Base-by-base conservation (phyloP, 2,113 vertebrate genomes). In the Grammomys surdaster region DNA sequence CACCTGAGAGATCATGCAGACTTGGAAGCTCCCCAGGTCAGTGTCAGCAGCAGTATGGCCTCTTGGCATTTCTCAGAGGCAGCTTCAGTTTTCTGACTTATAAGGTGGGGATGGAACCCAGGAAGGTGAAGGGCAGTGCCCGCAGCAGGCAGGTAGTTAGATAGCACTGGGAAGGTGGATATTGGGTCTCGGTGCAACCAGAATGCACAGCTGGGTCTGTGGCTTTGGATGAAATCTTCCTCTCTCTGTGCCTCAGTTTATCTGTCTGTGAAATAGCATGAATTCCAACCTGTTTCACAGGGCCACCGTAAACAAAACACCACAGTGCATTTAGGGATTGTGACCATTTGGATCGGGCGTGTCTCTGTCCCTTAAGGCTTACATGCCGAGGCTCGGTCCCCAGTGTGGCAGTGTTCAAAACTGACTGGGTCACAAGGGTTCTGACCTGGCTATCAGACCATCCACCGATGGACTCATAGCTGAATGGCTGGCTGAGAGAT, bases 61-160 rank as follows among this genome's bases (percentile, higher is more conserved):
- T 85, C 82, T 6, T 11, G 43, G 17, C 43, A 4, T 28, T 48
- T 65, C 40, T 67, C 48, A 13, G 58, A 54, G 58, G 20, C 58
- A 63, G 58, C 80, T 43, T 94, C 77, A 11, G 36, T 54, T 85
- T 94, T 48, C 46, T 48, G 4, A 1, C 22, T 73, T 40, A n/a
- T 22, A 28, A 80, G 58, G 40, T 26, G 36, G 12, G 22, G 22
- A 10, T 33, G 28, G 36, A 31, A 43, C 46, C 14, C 7, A 2
- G 72, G 20, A 36, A 51, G 67, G 10, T 1, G 0, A 24, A 16
- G 5, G 3, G 8, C n/a, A 7, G 36, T 3, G 3, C 28, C 0
- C 0, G 1, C 1, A 2, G 1, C 1, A 24, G 24, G 46, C 24
- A 22, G 54, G n/a, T 40, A 3, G 36, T 0, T 3, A 8, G 86